Evolutionary conservation across 2,888 invertebrate genomes (phyloP).

Genomic region (Mythimna albipuncta): DNA sequence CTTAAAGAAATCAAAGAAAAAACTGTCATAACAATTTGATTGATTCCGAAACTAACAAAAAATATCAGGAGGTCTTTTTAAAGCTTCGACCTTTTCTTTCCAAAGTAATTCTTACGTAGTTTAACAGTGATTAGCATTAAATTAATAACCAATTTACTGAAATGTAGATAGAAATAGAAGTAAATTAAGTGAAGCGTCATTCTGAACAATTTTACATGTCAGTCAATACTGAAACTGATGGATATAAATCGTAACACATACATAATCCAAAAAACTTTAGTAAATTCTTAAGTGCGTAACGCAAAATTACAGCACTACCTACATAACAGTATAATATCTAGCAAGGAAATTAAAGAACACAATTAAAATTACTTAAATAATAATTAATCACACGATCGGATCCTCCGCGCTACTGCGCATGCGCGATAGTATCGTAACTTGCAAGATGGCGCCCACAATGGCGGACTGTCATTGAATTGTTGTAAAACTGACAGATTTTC

Average conservation of each 20-base stretch:
- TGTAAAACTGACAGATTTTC: constrained; percentile 55
- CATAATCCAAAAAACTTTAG: constrained; percentile 27
- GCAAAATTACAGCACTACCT: constrained; percentile 30
- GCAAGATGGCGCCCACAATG: constrained; percentile 55
- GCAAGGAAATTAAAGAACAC: constrained; percentile 59
- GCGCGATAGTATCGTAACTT: constrained; percentile 53
- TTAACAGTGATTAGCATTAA: neutral
- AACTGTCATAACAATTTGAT: no score
- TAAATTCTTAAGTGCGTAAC: constrained; percentile 31
- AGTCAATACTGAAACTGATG: constrained; percentile 35
- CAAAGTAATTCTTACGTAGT: neutral
- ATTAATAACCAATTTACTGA: neutral
- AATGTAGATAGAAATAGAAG: neutral
- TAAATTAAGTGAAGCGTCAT: constrained; percentile 9
- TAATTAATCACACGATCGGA: constrained; percentile 57
- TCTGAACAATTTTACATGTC: constrained; percentile 24
- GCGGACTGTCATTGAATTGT: constrained; percentile 54
- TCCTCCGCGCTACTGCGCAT: constrained; percentile 54
- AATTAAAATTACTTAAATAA: constrained; percentile 35
- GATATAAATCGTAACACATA: constrained; percentile 29
- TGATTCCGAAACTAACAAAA: neutral
- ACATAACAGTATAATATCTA: constrained; percentile 45
- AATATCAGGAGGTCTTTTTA: neutral
- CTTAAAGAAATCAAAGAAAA: neutral
- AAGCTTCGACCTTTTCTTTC: neutral